phyloP scores from a whole-genome alignment of 2,113 vertebrate species.

The Thalassoma bifasciatum region DNA sequence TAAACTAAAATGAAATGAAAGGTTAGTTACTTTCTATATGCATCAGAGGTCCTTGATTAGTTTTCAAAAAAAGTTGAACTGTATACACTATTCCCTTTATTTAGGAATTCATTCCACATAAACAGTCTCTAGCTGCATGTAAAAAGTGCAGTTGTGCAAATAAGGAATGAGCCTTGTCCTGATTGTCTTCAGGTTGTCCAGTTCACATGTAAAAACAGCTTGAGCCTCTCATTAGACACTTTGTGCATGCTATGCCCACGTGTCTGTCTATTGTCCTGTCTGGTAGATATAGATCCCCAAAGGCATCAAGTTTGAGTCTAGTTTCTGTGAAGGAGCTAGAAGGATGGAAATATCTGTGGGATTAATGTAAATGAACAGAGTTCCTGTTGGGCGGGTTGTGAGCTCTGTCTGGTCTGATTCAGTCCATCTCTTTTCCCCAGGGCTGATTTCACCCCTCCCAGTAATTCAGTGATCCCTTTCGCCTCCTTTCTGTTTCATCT shows the following conservation, averaged over 20 bases:
- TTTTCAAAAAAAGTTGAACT: neutral
- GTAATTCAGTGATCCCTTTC: constrained; percentile 73
- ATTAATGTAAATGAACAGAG: constrained; percentile 84
- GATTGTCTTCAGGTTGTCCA: neutral
- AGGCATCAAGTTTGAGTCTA: constrained; percentile 62
- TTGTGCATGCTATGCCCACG: constrained; percentile 10
- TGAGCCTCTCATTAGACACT: constrained; percentile 1
- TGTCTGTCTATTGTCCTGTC: constrained; percentile 39
- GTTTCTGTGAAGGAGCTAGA: constrained; percentile 61
- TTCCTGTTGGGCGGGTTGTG: constrained; percentile 74
- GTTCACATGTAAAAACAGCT: neutral
- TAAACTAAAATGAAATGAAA: too few species aligned
- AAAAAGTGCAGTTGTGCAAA: too few species aligned
- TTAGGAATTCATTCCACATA: neutral
- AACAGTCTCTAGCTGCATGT: too few species aligned
- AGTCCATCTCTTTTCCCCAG: constrained; percentile 77
- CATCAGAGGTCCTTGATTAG: too few species aligned
- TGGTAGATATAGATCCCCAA: constrained; percentile 56
- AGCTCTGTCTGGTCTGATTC: constrained; percentile 83
- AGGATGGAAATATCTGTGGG: constrained; percentile 69
- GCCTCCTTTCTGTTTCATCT: constrained; percentile 72
- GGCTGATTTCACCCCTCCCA: constrained; percentile 64
- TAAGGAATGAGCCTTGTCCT: neutral
- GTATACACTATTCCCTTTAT: neutral
- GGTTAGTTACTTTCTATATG: too few species aligned